These are phyloP conservation scores for Lasiommata megera DNA, from an alignment of 2,888 invertebrate species.

Conservation along the genomic window DNA sequence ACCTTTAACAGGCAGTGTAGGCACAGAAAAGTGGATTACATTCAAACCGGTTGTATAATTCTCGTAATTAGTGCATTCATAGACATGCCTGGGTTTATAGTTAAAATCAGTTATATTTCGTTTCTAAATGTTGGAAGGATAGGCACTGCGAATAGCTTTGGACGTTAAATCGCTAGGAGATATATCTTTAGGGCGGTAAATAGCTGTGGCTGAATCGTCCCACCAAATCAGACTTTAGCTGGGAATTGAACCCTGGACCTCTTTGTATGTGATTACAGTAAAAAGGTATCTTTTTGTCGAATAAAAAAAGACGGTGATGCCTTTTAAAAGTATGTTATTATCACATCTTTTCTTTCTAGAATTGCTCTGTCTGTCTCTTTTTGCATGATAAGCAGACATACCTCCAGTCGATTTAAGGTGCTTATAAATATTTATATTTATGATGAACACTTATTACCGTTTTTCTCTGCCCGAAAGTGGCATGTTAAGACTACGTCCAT, in stretches of 20 bases:
- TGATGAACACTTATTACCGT: constrained; percentile 15
- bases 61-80: constrained; percentile 32
- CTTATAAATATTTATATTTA: constrained; percentile 24
- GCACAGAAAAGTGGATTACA: constrained; percentile 33
- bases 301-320: too few species aligned
- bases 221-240: too few species aligned
- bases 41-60: constrained; percentile 34
- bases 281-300: neutral
- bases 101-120: constrained; percentile 11
- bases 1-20: constrained; percentile 31
- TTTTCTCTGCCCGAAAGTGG: constrained; percentile 20
- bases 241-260: too few species aligned
- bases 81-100: constrained; percentile 21
- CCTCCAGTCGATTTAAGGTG: constrained; percentile 5
- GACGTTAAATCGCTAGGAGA: too few species aligned
- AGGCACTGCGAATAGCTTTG: too few species aligned
- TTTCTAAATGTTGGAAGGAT: constrained; percentile 8
- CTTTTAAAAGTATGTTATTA: too few species aligned
- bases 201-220: too few species aligned
- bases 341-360: too few species aligned
- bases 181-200: too few species aligned
- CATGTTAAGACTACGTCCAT: constrained; percentile 12
- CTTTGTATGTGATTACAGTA: neutral
- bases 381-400: neutral
- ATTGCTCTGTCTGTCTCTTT: neutral